A percentile compares a stretch with the other conserved stretches of the same genome.
Evolutionary conservation across 2,113 vertebrate genomes (phyloP).

Genomic region (Phoxinus phoxinus): DNA sequence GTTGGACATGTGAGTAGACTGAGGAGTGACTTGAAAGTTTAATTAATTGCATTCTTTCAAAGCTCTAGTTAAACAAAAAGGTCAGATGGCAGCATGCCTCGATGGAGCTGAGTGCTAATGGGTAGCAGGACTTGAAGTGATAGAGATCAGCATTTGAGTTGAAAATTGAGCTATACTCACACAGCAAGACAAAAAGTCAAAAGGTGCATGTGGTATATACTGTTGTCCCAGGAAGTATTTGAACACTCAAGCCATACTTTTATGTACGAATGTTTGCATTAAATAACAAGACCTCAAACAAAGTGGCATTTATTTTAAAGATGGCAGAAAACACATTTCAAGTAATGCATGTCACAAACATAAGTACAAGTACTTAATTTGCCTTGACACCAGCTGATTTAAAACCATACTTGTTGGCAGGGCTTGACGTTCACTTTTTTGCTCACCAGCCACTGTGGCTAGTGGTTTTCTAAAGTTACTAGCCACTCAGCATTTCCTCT

Average conservation of each 20-base stretch:
- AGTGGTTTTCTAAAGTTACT: too few relatives aligned
- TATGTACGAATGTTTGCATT: constrained; percentile 4
- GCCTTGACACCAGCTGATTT: neutral
- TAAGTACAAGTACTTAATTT: neutral
- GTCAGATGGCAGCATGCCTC: constrained; percentile 34
- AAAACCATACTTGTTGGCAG: neutral
- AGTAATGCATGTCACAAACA: neutral
- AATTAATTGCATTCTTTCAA: constrained; percentile 56
- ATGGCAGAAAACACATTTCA: neutral
- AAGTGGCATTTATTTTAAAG: neutral
- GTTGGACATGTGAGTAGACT: constrained; percentile 30
- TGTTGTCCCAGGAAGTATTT: neutral
- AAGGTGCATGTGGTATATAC: neutral
- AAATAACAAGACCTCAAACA: neutral
- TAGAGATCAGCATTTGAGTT: neutral
- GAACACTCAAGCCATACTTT: neutral
- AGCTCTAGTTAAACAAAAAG: constrained; percentile 47
- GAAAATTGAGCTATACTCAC: neutral
- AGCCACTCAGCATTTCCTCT: too few relatives aligned
- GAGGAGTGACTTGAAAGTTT: constrained; percentile 26
- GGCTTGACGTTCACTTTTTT: too few relatives aligned
- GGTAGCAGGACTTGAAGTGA: neutral
- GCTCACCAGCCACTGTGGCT: too few relatives aligned
- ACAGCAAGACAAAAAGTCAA: neutral
- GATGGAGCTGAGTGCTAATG: constrained; percentile 21